Conservation (phyloP, 2,113 vertebrate genomes). For the Phrynosoma blainvillii region DNA sequence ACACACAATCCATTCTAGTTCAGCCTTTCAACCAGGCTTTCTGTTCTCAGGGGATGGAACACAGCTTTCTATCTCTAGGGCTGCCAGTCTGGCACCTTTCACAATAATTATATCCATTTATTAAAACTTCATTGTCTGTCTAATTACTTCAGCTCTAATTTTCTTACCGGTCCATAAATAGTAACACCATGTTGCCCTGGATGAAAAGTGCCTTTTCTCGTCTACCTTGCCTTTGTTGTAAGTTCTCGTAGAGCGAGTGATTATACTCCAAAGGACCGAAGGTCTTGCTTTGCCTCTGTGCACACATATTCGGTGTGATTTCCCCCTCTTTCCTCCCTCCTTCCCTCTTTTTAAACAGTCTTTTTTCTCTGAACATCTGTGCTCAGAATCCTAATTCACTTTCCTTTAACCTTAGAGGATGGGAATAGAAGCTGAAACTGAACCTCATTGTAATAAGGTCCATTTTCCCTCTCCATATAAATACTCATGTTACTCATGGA, state of each 20-base stretch:
- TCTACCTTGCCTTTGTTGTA: neutral
- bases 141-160: conserved; percentile 69
- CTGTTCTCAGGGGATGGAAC: conserved; percentile 7
- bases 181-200: conserved; percentile 42
- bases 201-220: conserved; percentile 32
- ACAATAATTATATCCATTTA: conserved; percentile 61
- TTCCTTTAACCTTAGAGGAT: neutral
- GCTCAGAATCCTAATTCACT: neutral
- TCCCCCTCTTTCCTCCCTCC: neutral
- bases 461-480: neutral
- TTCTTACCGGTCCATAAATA: conserved; percentile 67
- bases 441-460: neutral
- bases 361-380: neutral
- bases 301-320: conserved; percentile 27
- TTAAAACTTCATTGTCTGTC: conserved; percentile 63
- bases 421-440: neutral
- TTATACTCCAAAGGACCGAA: conserved; percentile 40
- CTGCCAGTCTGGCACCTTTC: conserved; percentile 55
- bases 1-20: neutral
- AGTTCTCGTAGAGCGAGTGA: conserved; percentile 48
- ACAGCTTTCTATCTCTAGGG: conserved; percentile 46
- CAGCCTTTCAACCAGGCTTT: neutral
- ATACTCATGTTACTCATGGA: too few species aligned
- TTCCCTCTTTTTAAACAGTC: neutral
- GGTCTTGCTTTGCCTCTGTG: conserved; percentile 53